These are phyloP conservation scores for Choristoneura fumiferana DNA, from an alignment of 1,140 invertebrate species.

Conservation along the genomic window DNA sequence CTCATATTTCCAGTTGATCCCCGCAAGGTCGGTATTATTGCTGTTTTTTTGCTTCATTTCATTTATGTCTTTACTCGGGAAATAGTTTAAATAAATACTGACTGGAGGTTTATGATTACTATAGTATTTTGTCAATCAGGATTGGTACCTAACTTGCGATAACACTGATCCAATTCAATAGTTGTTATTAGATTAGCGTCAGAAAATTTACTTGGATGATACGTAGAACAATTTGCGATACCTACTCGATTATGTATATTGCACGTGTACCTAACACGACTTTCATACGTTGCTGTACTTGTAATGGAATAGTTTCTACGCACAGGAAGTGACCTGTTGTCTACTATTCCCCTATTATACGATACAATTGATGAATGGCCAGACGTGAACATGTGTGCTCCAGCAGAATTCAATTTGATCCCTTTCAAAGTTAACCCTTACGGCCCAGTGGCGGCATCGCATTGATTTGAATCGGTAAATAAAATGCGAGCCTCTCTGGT, in stretches of 20 bases:
- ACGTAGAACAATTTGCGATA: no score
- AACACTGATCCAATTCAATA: no score
- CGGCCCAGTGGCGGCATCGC: constrained; percentile 51
- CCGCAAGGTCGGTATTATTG: constrained; percentile 9
- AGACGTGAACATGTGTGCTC: constrained; percentile 63
- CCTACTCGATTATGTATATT: no score
- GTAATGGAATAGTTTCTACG: constrained; percentile 11
- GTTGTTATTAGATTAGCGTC: no score
- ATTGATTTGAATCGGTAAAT: constrained; percentile 71
- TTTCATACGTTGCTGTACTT: not conserved
- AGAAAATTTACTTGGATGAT: no score
- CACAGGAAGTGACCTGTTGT: constrained; percentile 60
- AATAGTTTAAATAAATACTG: not conserved
- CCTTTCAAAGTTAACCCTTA: constrained; percentile 64
- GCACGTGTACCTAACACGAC: no score
- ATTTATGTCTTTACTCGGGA: not conserved
- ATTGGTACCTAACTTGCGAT: no score
- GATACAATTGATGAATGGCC: constrained; percentile 66
- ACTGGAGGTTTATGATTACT: not conserved
- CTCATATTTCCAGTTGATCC: not conserved
- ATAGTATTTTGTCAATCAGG: no score
- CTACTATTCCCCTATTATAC: constrained; percentile 58
- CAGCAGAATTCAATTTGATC: constrained; percentile 68
- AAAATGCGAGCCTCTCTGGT: constrained; percentile 32
- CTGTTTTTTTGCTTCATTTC: constrained; percentile 10